Evolutionary conservation across 2,888 invertebrate genomes (phyloP), one percentile per base, ranked within the genome.

Genomic region (Chrysolina oricalcia): DNA sequence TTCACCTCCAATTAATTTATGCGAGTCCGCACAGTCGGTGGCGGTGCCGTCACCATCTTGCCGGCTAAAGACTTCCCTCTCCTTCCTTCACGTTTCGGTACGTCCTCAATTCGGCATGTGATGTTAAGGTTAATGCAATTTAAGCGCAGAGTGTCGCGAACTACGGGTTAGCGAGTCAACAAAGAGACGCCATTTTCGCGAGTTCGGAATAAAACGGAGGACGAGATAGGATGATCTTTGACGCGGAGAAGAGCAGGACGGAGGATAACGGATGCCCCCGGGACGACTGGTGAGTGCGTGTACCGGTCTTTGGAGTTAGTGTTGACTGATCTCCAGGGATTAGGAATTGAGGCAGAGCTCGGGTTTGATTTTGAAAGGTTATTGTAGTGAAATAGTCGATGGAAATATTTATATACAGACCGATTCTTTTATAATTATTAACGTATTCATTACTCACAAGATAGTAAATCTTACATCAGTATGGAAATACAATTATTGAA

Each of bases 111-210:
- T 88, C 89, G 87, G 88, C 90, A 89, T 89, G 89, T 89, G 89
- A 90, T 89, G 89, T 89, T 88, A 88, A 89, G 88, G 89, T 89
- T 90, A 89, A 89, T 89, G 89, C 89, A 89, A 90, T 90, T 90
- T 89, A 88, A 87, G 86, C 87, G 87, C 86, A 85, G 85, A 87
- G 87, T 87, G 88, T 88, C 88, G 87, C 87, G 87, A 87, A 87
- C 87, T 87, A 82, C 87, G 86, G 85, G 86, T 86, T 86, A 86
- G 87, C 86, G 87, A 87, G 87, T 88, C 88, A 88, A 88, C 88
- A 88, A 87, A 87, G 85, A 85, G 86, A 85, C 87, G 87, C 87
- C 87, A 87, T 88, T 88, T 87, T 86, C 87, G 82, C 85, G 79
- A 81, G 80, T 81, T 81, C 78, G 74, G 81, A 79, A 81, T 78